Conservation (phyloP, 2,797 vertebrate species). For the Hippocampus kuda region DNA sequence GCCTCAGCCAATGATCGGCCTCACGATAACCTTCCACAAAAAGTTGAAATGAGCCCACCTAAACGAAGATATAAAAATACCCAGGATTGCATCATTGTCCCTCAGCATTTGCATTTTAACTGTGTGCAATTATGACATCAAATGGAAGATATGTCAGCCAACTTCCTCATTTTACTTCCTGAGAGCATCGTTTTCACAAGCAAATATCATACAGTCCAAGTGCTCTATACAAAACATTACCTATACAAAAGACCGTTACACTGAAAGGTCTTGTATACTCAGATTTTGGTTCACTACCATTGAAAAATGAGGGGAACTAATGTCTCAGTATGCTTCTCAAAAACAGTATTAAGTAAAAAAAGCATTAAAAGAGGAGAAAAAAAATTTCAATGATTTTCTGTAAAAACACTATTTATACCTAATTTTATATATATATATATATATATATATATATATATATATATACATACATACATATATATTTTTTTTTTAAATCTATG, state of each 20-base stretch:
- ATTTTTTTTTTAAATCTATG: too few relatives aligned
- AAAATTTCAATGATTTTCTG: too few relatives aligned
- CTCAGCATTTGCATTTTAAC: not conserved
- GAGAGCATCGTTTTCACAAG: not conserved
- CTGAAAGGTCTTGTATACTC: not conserved
- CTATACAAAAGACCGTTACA: not conserved
- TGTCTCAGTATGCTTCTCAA: too few relatives aligned
- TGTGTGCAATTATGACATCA: not conserved
- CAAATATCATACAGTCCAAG: not conserved
- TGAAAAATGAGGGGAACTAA: not conserved
- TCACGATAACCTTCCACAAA: constrained; percentile 95
- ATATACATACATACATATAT: too few relatives aligned
- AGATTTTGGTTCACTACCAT: not conserved
- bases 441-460: too few relatives aligned
- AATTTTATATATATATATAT: too few relatives aligned
- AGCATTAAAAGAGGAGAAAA: too few relatives aligned
- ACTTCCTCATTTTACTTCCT: constrained; percentile 1
- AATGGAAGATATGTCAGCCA: constrained; percentile 1
- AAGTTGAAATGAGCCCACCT: constrained; percentile 96
- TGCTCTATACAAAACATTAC: not conserved
- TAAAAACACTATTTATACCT: too few relatives aligned
- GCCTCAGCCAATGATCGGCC: constrained; percentile 92
- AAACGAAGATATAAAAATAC: constrained; percentile 8
- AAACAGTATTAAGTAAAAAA: too few relatives aligned
- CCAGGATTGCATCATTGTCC: not conserved